Percentiles rank a stretch among this genome's conserved stretches.
These are phyloP conservation scores for Holotrichia oblita DNA, from an alignment of 1,140 invertebrate genomes.

Conservation along the genomic window DNA sequence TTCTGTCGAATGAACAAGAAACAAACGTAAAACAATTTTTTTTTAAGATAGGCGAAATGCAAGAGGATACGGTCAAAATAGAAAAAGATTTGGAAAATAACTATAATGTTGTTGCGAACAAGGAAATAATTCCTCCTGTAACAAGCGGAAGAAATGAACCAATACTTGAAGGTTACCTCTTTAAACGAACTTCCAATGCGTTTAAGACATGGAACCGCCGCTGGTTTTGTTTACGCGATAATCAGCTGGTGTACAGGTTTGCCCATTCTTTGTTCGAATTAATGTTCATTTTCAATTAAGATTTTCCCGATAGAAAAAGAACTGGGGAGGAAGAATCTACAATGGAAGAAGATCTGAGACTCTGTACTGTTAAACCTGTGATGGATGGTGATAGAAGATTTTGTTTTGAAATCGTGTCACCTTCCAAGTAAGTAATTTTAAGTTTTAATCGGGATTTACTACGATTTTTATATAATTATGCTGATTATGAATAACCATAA, in stretches of 20 bases:
- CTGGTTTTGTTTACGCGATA: constrained; percentile 90
- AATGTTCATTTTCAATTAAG: constrained; percentile 37
- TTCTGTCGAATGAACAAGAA: not conserved
- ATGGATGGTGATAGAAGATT: constrained; percentile 88
- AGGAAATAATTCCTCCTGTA: constrained; percentile 50
- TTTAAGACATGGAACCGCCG: constrained; percentile 97
- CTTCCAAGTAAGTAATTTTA: constrained; percentile 79
- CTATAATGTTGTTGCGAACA: constrained; percentile 81
- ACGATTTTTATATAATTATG: too few relatives aligned
- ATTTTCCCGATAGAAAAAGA: constrained; percentile 72
- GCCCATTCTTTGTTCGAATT: constrained; percentile 39
- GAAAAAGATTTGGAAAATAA: constrained; percentile 91
- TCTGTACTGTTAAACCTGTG: constrained; percentile 92
- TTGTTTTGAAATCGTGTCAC: constrained; percentile 97
- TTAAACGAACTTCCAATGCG: constrained; percentile 94
- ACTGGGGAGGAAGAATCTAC: constrained; percentile 85
- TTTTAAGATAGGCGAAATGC: constrained; percentile 72
- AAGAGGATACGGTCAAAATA: constrained; percentile 76
- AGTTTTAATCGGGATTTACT: constrained; percentile 51
- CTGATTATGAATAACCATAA: too few relatives aligned
- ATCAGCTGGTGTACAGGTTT: constrained; percentile 88
- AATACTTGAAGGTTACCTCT: constrained; percentile 92
- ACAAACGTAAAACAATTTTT: constrained; percentile 50
- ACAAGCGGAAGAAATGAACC: constrained; percentile 55
- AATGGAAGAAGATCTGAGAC: constrained; percentile 95